Conservation (phyloP, 2,113 vertebrate genomes). For the Larimichthys crocea region DNA sequence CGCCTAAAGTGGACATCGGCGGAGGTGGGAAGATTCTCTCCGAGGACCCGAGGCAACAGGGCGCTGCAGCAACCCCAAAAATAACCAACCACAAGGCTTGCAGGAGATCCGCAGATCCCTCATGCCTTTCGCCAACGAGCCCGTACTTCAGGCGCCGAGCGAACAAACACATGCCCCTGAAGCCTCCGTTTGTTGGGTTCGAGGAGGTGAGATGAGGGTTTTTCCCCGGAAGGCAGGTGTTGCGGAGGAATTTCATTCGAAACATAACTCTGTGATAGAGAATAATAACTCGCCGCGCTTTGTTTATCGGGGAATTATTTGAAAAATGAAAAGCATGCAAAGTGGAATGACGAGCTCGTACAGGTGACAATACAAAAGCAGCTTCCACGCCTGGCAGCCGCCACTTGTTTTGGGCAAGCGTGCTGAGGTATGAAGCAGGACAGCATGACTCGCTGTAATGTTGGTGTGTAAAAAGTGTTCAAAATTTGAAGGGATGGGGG, state of each 20-base stretch:
- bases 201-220: conserved; percentile 89
- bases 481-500: too few species aligned
- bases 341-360: conserved; percentile 74
- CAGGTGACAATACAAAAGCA: conserved; percentile 36
- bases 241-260: conserved; percentile 34
- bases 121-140: conserved; percentile 92
- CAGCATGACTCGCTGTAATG: too few species aligned
- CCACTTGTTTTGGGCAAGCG: too few species aligned
- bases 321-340: conserved; percentile 73
- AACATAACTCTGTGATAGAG: conserved; percentile 41
- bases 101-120: conserved; percentile 96
- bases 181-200: conserved; percentile 90
- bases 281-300: conserved; percentile 30
- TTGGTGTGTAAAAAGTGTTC: too few species aligned
- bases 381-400: too few species aligned
- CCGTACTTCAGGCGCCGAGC: conserved; percentile 85
- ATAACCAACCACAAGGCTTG: conserved; percentile 92
- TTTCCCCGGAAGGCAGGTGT: not conserved
- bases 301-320: conserved; percentile 51
- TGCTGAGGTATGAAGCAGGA: too few species aligned
- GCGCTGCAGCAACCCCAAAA: conserved; percentile 89
- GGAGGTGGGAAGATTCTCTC: conserved; percentile 83
- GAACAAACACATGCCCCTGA: conserved; percentile 91
- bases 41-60: conserved; percentile 91
- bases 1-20: conserved; percentile 86